Evolutionary conservation across 2,888 invertebrate genomes (phyloP), one percentile per base, ranked within the genome.

Genomic region (Andrena flavipes): DNA sequence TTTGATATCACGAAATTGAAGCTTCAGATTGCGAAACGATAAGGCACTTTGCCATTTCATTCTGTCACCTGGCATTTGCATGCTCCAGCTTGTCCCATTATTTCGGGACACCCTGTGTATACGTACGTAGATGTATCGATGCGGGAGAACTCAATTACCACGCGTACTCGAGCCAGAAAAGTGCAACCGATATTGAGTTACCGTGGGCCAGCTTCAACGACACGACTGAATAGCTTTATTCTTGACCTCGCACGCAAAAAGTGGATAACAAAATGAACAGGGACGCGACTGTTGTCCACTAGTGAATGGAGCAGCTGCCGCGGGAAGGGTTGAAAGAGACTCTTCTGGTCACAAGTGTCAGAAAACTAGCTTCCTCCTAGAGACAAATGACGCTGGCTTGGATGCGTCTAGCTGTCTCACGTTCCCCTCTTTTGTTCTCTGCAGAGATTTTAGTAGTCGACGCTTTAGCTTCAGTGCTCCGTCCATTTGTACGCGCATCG

Each of bases 111-210:
- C 42, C 16, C 42, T 13, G 42, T 42, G 16, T 16, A 42, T 5
- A 16, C 16, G 42, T 13, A 42, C 42, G 42, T 42, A 16, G 4
- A 42, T 42, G 65, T 81, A 64, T 63, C 64, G 35, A 42, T 20
- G n/a, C 23, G 30, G 33, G 80, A 79, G 72, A 79, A 84, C 73
- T 79, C 84, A 82, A 82, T 85, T 84, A 82, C 71, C 60, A 30
- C 70, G 65, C 72, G 78, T 67, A 54, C 73, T 68, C 81, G 81
- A 71, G 76, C 75, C 81, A 85, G 84, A 78, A 74, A 78, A 81
- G 72, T 68, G 84, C 56, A 70, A 59, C 73, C 71, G 76, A 76
- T 84, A 85, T 85, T 71, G 76, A 84, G 67, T 85, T 85, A 85
- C 56, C 73, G 42, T 42, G 54, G 63, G 20, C 49, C 54, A 63